A percentile compares a stretch with the other conserved stretches of the same genome.
Evolutionary conservation across 2,888 invertebrate genomes (phyloP).

Genomic region (Lepidonotus clava): DNA sequence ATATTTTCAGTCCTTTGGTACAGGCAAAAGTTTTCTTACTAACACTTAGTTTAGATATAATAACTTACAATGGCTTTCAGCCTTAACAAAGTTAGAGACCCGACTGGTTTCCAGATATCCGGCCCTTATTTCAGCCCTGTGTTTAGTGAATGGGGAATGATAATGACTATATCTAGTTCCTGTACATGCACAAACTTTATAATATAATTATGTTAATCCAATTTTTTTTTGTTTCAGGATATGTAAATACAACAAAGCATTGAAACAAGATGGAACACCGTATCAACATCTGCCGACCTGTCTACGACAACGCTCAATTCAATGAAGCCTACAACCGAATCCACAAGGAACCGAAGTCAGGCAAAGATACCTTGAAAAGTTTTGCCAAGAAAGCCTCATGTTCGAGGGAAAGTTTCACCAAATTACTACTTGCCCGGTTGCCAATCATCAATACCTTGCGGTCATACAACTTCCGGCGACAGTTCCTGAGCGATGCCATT

Average conservation of each 20-base stretch:
- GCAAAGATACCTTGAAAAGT: neutral
- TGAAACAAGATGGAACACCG: neutral
- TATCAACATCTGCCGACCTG: neutral
- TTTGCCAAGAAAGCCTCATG: neutral
- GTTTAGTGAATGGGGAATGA: no score
- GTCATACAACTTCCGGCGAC: neutral
- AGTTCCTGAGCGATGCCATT: constrained; percentile 52
- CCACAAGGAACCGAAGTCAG: neutral
- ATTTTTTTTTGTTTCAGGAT: no score
- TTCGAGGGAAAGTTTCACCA: neutral
- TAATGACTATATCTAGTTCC: no score
- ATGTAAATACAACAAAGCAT: neutral
- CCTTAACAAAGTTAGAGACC: no score
- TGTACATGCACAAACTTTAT: no score
- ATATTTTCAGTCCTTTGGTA: no score
- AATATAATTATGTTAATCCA: no score
- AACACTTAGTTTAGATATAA: no score
- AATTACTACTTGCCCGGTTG: neutral
- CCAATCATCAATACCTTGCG: constrained; percentile 37
- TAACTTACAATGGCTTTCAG: no score
- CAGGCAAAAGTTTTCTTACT: no score
- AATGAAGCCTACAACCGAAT: neutral
- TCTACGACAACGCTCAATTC: neutral
- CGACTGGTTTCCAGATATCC: no score
- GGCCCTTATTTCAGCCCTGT: no score